These are phyloP conservation scores for Nymphalis io DNA, from an alignment of 1,140 invertebrate genomes.

Conservation along the genomic window DNA sequence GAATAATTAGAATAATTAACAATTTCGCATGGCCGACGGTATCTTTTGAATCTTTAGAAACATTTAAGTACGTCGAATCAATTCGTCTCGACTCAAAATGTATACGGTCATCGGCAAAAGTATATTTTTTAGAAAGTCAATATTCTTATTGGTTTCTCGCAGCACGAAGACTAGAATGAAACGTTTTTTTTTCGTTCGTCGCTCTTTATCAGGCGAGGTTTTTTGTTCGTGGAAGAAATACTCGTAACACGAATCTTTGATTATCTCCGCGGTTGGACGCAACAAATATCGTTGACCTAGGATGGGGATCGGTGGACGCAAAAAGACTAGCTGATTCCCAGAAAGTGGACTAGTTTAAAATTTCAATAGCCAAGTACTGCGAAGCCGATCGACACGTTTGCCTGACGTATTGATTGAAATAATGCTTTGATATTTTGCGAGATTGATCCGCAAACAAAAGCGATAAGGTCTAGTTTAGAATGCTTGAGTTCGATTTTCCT, in stretches of 20 bases:
- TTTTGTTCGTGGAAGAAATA: neutral
- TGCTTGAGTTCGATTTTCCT: slow-evolving; percentile 14
- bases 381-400: slow-evolving; percentile 53
- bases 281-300: slow-evolving; percentile 41
- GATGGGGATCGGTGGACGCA: slow-evolving; percentile 32
- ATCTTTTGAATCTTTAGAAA: slow-evolving; percentile 12
- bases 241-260: slow-evolving; percentile 12
- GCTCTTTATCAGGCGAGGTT: neutral
- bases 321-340: slow-evolving; percentile 45
- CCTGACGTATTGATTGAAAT: slow-evolving; percentile 70
- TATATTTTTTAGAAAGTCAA: neutral
- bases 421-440: slow-evolving; percentile 51
- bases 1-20: slow-evolving; percentile 24
- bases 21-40: slow-evolving; percentile 13
- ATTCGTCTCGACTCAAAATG: slow-evolving; percentile 8
- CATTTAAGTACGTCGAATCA: slow-evolving; percentile 3
- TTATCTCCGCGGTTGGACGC: slow-evolving; percentile 20
- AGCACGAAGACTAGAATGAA: slow-evolving; percentile 8
- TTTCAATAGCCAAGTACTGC: slow-evolving; percentile 67
- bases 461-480: slow-evolving; percentile 13
- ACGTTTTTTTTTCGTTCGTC: neutral
- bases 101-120: slow-evolving; percentile 10
- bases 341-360: slow-evolving; percentile 64
- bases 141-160: slow-evolving; percentile 11
- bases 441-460: slow-evolving; percentile 6